Evolutionary conservation across 2,888 invertebrate species (phyloP), one percentile per base, ranked within the genome.

Genomic region (Pterostichus niger): DNA sequence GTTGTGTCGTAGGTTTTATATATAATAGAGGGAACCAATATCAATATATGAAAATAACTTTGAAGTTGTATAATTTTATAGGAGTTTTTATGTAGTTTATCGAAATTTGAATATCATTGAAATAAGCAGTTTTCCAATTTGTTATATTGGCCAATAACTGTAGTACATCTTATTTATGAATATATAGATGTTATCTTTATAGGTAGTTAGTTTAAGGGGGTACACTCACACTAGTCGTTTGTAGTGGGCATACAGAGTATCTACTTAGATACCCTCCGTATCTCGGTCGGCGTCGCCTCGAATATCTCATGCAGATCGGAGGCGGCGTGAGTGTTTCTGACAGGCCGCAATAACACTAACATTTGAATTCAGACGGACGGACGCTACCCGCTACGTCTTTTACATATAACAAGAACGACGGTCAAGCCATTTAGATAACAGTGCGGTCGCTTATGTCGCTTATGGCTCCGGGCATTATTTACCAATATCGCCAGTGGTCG

Each of bases 261-360:
- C 68, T 44, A 71, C 68, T 71, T 71, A 64, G 33, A 64, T 61
- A 13, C 13, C 56, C 56, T 52, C n/a, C n/a, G 15, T 6, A 56
- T 56, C 61, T 9, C 31, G 61, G 61, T 6, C 13, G 40, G 40
- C 64, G 68, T 71, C 44, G 68, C 49, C 46, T n/a, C 17, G 59
- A 54, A 75, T 82, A 82, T 82, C 82, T 82, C 82, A 82, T 82
- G 44, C 84, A 85, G 84, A 86, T 85, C 84, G 86, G 85, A 87
- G 84, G 83, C 87, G 87, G 88, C 86, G 86, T 75, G 82, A 82
- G 82, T 90, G 89, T 89, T 89, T 89, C 89, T 89, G 89, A 89
- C 90, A 88, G 88, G 87, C 85, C 86, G 89, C 88, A 89, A 90
- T 90, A 90, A 89, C 89, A 89, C 86, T 89, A 89, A 87, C 89